Evolutionary conservation across 2,888 invertebrate genomes (phyloP).

Genomic region (Nomada hirtipes): DNA sequence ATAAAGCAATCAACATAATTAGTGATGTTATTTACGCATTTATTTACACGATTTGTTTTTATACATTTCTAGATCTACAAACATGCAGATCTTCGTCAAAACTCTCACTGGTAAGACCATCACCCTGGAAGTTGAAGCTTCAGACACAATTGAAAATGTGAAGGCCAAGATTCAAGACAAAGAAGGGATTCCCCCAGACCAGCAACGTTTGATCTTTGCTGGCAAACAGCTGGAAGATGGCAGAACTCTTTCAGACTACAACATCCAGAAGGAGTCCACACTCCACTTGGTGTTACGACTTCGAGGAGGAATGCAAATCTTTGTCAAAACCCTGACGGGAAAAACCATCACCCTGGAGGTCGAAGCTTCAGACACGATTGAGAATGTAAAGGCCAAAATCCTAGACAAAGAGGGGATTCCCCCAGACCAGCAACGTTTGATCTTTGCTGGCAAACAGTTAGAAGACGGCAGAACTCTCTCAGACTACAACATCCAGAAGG

Average conservation of each 20-base stretch:
- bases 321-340: constrained; percentile 87
- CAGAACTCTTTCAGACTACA: constrained; percentile 30
- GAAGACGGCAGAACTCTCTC: constrained; percentile 37
- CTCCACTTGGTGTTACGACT: constrained; percentile 1
- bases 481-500: constrained; percentile 39
- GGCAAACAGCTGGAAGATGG: constrained; percentile 43
- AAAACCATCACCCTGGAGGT: constrained; percentile 87
- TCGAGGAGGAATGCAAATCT: constrained; percentile 40
- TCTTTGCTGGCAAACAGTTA: constrained; percentile 45
- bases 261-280: constrained; percentile 41
- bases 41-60: not conserved
- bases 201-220: constrained; percentile 49
- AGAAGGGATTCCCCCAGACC: constrained; percentile 65
- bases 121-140: constrained; percentile 86
- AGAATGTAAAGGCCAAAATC: constrained; percentile 87
- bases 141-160: constrained; percentile 87
- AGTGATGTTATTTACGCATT: too few species aligned
- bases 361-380: constrained; percentile 87
- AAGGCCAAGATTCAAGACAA: constrained; percentile 86
- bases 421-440: constrained; percentile 55
- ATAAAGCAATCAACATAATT: too few species aligned
- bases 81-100: constrained; percentile 83
- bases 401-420: constrained; percentile 82
- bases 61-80: not conserved
- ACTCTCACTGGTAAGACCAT: constrained; percentile 87